phyloP scores from a whole-genome alignment of 30 jellyfish, hydroid and myxozoan species.

The Cassiopea xamachana region DNA sequence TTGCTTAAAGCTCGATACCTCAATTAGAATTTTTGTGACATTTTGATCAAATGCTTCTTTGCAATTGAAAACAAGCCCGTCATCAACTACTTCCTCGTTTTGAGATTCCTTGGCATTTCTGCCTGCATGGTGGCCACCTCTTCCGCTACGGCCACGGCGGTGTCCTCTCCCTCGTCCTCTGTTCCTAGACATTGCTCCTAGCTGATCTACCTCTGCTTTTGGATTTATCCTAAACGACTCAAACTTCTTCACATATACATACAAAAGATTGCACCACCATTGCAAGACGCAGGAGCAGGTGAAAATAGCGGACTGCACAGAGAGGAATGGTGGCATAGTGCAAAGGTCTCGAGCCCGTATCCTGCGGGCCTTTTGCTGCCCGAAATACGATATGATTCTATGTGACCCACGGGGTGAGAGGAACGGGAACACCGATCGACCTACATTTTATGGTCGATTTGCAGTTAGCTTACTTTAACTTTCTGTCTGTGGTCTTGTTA shows the following conservation, averaged over 20 bases:
- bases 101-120: neutral
- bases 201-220: neutral
- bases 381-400: too few relatives aligned
- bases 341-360: too few relatives aligned
- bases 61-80: neutral
- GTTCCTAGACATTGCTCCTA: neutral
- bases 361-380: too few relatives aligned
- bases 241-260: neutral
- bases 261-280: neutral
- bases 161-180: neutral
- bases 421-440: too few relatives aligned
- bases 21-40: conserved; percentile 19
- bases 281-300: neutral
- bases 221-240: neutral
- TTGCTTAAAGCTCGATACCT: conserved; percentile 42
- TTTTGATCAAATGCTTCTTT: conserved; percentile 17
- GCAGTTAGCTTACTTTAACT: too few relatives aligned
- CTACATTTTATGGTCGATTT: too few relatives aligned
- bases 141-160: conserved; percentile 14
- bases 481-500: too few relatives aligned
- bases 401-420: too few relatives aligned
- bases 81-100: neutral
- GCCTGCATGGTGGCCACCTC: neutral
- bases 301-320: too few relatives aligned
- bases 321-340: too few relatives aligned